Conservation (phyloP, 2,797 vertebrate genomes). For the Rhinichthys osculus region DNA sequence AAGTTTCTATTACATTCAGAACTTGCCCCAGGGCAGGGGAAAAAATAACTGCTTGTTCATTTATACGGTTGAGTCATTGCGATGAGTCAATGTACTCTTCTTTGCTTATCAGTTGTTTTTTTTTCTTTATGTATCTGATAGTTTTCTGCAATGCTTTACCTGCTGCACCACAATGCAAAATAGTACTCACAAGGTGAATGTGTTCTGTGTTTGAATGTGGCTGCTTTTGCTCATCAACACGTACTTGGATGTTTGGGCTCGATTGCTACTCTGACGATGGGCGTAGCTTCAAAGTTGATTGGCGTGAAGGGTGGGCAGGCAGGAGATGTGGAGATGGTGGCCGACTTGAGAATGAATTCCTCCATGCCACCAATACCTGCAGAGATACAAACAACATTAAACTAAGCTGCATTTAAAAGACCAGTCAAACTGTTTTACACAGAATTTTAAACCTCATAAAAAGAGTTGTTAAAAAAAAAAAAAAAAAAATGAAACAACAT, state of each 20-base stretch:
- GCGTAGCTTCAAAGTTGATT: slow-evolving; percentile 91
- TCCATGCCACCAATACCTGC: slow-evolving; percentile 92
- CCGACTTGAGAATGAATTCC: slow-evolving; percentile 91
- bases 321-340: slow-evolving; percentile 86
- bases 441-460: not conserved
- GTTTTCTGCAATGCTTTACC: not conserved
- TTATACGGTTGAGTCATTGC: not conserved
- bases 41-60: slow-evolving; percentile 24
- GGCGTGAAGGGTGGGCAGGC: slow-evolving; percentile 92
- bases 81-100: not conserved
- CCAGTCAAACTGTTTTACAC: not conserved
- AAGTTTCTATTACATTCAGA: not conserved
- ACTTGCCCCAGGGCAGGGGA: not conserved
- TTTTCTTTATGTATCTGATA: too few relatives aligned
- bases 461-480: not conserved
- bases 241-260: slow-evolving; percentile 95
- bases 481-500: not conserved
- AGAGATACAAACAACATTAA: slow-evolving; percentile 12
- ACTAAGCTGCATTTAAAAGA: not conserved
- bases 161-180: not conserved
- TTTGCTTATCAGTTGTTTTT: not conserved
- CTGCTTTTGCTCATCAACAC: slow-evolving; percentile 62
- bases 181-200: not conserved
- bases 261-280: slow-evolving; percentile 93
- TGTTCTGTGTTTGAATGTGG: not conserved